These are phyloP conservation scores for Drosophila arizonae DNA, from an alignment of 1,140 invertebrate species.

Conservation along the genomic window DNA sequence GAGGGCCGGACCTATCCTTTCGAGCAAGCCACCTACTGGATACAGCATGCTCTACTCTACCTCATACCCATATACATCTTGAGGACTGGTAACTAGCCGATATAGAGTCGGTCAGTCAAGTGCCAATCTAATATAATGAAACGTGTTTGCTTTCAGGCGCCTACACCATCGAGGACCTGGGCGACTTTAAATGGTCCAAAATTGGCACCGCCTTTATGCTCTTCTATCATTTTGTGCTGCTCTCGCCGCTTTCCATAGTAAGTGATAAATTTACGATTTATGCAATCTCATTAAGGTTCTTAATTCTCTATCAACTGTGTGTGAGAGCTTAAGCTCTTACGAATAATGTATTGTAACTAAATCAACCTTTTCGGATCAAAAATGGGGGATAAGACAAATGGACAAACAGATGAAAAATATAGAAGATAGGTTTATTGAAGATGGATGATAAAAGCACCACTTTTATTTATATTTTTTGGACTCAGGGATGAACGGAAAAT, in stretches of 20 bases:
- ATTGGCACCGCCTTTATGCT: conserved; percentile 92
- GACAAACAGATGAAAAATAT: too few relatives aligned
- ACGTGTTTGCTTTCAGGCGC: conserved; percentile 86
- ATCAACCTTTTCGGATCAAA: too few relatives aligned
- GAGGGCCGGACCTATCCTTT: conserved; percentile 95
- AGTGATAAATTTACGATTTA: conserved; percentile 82
- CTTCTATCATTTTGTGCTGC: conserved; percentile 93
- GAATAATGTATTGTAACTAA: too few relatives aligned
- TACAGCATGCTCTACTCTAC: conserved; percentile 96
- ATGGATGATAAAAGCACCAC: too few relatives aligned
- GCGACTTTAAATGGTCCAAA: conserved; percentile 92
- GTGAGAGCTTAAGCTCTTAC: too few relatives aligned
- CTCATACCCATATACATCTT: conserved; percentile 96
- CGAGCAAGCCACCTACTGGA: conserved; percentile 95
- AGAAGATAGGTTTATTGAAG: too few relatives aligned
- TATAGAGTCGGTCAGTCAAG: too few relatives aligned
- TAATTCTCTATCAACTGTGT: too few relatives aligned
- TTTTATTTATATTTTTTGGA: too few relatives aligned
- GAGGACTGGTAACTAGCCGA: conserved; percentile 88
- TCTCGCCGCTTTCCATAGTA: conserved; percentile 93
- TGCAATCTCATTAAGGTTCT: too few relatives aligned
- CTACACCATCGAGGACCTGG: conserved; percentile 91
- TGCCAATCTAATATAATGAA: not conserved
- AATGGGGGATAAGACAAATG: too few relatives aligned
- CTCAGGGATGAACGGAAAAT: too few relatives aligned